Base-by-base conservation (phyloP, 2,888 invertebrate genomes). In the Sinotaia quadrata region DNA sequence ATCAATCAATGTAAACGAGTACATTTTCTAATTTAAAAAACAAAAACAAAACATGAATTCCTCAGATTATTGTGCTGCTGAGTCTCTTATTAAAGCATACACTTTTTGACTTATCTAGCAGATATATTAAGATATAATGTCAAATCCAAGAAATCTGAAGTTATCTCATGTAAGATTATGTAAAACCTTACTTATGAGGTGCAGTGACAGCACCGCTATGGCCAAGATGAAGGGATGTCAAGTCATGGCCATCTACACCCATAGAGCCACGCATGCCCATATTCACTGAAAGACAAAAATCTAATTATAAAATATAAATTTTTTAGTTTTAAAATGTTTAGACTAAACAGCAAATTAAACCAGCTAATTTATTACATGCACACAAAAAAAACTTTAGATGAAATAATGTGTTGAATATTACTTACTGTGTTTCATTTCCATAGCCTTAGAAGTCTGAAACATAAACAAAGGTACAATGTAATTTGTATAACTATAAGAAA, bases 171-270 rank as follows among this genome's bases (percentile, higher is more conserved):
- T 27, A 51, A 2, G 10, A 8, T 51, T 24, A 12, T 49, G 7
- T 10, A 4, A 7, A 7, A 24, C 18, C 68, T 65, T 68, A 73
- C 73, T 73, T 73, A 4, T 73, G 54, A 36, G 73, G 71, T 18
- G 71, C 70, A 18, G 69, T 36, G 7, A 69, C 36, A 27, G 71
- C 69, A 36, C 67, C 69, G 4, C 61, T 68, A 36, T 69, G 67
- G 27, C 29, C 65, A 36, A 72, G 41, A 7, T 49, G 61, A 24
- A 66, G 47, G 33, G 66, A 34, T 2, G 56, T 27, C 29, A 47
- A 21, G 12, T 67, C 54, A 18, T 41, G 44, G n/a, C 21, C 24
- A 36, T 59, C 57, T 7, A 34, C 5, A 2, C 51, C 37, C 54
- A 27, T 21, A 12, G 18, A 18, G 37, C 54, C 29, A 18, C 18